Conservation (phyloP, 2,888 invertebrate species). For the Pterostichus niger region DNA sequence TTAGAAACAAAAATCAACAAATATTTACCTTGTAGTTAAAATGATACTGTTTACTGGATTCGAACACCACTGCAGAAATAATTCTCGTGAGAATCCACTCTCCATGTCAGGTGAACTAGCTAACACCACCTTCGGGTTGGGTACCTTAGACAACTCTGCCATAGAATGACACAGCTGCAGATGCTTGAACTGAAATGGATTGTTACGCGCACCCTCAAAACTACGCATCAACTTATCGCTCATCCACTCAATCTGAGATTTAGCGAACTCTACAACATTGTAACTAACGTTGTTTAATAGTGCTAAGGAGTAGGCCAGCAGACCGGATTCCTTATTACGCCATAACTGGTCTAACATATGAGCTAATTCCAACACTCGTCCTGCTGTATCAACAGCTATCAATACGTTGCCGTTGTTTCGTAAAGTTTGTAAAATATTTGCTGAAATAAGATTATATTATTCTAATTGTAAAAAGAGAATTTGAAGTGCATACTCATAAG, state of each 20-base stretch:
- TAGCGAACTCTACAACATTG: conserved; percentile 99
- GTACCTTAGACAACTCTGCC: conserved; percentile 90
- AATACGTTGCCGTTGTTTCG: conserved; percentile 97
- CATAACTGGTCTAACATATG: conserved; percentile 97
- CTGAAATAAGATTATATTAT: conserved; percentile 77
- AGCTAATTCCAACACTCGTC: conserved; percentile 95
- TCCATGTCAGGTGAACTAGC: conserved; percentile 98
- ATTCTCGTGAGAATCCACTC: conserved; percentile 95
- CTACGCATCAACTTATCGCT: conserved; percentile 97
- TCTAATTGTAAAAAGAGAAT: not conserved
- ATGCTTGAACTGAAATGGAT: conserved; percentile 97
- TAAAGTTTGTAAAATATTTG: conserved; percentile 95
- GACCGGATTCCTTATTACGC: conserved; percentile 96
- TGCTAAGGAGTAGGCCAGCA: conserved; percentile 95
- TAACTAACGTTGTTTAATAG: conserved; percentile 97
- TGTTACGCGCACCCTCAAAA: conserved; percentile 93
- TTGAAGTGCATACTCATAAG: conserved; percentile 86
- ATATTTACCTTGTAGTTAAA: conserved; percentile 88
- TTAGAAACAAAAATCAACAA: not conserved
- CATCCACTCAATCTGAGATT: conserved; percentile 99
- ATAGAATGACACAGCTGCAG: conserved; percentile 96
- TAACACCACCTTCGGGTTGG: conserved; percentile 96
- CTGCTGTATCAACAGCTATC: conserved; percentile 97
- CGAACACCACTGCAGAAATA: conserved; percentile 96
- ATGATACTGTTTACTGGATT: conserved; percentile 96